Conservation (phyloP, 1,140 invertebrate genomes). For the Diabrotica virgifera region DNA sequence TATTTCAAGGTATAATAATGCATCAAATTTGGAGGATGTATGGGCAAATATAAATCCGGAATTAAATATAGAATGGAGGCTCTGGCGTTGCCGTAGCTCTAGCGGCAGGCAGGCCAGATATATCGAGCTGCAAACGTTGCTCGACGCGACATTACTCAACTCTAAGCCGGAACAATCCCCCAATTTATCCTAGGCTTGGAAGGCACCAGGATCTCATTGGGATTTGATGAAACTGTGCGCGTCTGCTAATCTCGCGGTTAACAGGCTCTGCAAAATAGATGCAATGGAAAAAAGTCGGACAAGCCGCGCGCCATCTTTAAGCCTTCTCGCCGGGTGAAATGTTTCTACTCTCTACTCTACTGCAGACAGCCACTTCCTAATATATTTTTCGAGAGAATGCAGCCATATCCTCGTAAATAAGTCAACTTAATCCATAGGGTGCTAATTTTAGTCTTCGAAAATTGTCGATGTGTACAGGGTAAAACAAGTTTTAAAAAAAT, state of each 20-base stretch:
- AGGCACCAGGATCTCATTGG: constrained; percentile 49
- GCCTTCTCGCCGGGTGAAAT: background rate
- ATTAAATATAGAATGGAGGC: constrained; percentile 49
- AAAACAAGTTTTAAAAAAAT: no score
- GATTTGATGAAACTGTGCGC: constrained; percentile 49
- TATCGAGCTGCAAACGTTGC: constrained; percentile 47
- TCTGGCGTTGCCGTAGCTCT: constrained; percentile 7
- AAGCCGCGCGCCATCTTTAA: background rate
- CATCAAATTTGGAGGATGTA: constrained; percentile 45
- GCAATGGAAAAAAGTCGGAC: constrained; percentile 22
- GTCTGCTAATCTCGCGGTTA: constrained; percentile 48
- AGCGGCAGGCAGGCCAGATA: constrained; percentile 33
- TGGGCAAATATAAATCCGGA: constrained; percentile 48
- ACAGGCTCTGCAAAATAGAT: constrained; percentile 50
- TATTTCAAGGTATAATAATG: constrained; percentile 48
- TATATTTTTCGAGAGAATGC: background rate
- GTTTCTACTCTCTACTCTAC: background rate
- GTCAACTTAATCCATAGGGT: background rate
- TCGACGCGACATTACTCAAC: constrained; percentile 50
- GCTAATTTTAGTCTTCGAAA: background rate
- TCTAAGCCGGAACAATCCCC: constrained; percentile 49
- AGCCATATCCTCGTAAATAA: background rate
- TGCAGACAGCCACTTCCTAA: background rate
- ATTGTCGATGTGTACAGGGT: no score
- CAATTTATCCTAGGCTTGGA: constrained; percentile 48